Base-by-base conservation (phyloP, 2,888 invertebrate genomes). In the Andrena chrysosceles region DNA sequence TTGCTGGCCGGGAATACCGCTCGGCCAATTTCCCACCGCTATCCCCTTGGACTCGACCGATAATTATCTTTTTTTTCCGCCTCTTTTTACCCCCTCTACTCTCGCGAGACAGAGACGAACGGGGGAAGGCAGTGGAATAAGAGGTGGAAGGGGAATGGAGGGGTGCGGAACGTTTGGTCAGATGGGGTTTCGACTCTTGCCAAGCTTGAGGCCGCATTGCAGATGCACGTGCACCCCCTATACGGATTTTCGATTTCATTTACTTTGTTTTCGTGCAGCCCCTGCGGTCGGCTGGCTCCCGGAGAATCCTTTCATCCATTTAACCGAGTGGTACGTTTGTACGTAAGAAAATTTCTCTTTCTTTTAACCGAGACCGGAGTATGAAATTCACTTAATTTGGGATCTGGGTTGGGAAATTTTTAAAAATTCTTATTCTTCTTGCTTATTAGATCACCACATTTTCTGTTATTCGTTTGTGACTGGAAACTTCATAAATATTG, bases 121-220 rank as follows among this genome's bases (percentile, higher is more conserved):
- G 52, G 10, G 8, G 26, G 8, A 49, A 52, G 4, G 23, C 8
- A 52, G 33, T 23, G 26, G 20, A 16, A 20, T 8, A 48, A 48
- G 62, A 69, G 59, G 23, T 33, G 54, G 5, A 16, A 49, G 29
- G 70, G 16, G 62, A 29, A 31, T 13, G 1, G 31, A 26, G 60
- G 20, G 71, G 52, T 48, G 68, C 2, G 74, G 56, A 77, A 71
- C 71, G 64, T 84, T 84, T 62, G 77, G 77, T 82, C 86, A 80
- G 64, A 83, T 49, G 74, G 69, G 69, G 77, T 70, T 85, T 84
- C 73, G 83, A 71, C 84, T 83, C 80, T 86, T 89, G 86, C 85
- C 87, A 81, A 87, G 81, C 81, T 81, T n/a, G 73, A 76, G 89
- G 85, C 91, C 89, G 91, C 91, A 91, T 90, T 91, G 91, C 91